A percentile compares a stretch with the other conserved stretches of the same genome.
These are phyloP conservation scores for Megalonaias nervosa DNA, from an alignment of 1,140 invertebrate species.

Conservation along the genomic window DNA sequence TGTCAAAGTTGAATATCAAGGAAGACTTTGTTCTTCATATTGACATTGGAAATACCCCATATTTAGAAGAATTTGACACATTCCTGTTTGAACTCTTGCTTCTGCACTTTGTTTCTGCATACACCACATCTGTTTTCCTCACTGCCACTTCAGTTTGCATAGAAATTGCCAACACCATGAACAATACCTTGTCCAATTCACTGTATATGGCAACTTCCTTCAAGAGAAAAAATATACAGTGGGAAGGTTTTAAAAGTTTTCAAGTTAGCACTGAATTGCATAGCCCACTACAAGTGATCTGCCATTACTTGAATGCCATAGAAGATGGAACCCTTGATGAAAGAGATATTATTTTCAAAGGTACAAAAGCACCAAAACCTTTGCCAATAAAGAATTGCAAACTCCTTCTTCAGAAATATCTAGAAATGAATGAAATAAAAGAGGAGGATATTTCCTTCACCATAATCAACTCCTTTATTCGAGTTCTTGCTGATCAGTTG, in stretches of 20 bases:
- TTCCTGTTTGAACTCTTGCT: slow-evolving; percentile 47
- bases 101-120: slow-evolving; percentile 29
- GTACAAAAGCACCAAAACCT: slow-evolving; percentile 6
- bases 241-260: slow-evolving; percentile 35
- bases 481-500: slow-evolving; percentile 48
- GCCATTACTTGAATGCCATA: slow-evolving; percentile 34
- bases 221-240: slow-evolving; percentile 26
- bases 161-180: slow-evolving; percentile 45
- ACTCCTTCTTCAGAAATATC: slow-evolving; percentile 28
- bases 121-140: slow-evolving; percentile 11
- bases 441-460: slow-evolving; percentile 33
- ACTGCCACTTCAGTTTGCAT: slow-evolving; percentile 28
- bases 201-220: slow-evolving; percentile 40
- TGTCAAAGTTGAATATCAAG: slow-evolving; percentile 20
- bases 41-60: slow-evolving; percentile 33
- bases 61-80: slow-evolving; percentile 33
- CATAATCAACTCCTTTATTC: slow-evolving; percentile 35
- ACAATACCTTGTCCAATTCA: slow-evolving; percentile 35
- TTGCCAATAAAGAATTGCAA: slow-evolving; percentile 26
- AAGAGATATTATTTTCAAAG: slow-evolving; percentile 33
- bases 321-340: slow-evolving; percentile 28
- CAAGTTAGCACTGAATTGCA: slow-evolving; percentile 35
- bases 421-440: slow-evolving; percentile 17
- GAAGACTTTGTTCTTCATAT: slow-evolving; percentile 36
- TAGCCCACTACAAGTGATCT: slow-evolving; percentile 50